phyloP scores from a whole-genome alignment of 1,140 invertebrate genomes.

The Rhynchophorus ferrugineus region DNA sequence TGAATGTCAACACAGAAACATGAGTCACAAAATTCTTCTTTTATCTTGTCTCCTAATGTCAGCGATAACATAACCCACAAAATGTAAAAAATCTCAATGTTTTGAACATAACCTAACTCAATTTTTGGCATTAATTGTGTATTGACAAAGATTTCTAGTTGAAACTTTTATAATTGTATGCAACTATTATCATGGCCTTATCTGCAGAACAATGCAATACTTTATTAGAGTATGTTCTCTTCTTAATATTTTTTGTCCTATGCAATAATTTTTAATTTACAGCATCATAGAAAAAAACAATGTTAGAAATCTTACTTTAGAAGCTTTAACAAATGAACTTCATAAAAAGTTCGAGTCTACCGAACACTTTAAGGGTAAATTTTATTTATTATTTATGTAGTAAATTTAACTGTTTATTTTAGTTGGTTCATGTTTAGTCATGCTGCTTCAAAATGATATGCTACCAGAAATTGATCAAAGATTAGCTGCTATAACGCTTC shows the following conservation, averaged over 20 bases:
- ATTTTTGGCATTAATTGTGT: background rate
- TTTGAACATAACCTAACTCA: background rate
- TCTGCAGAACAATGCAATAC: conserved; percentile 35
- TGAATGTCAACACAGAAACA: background rate
- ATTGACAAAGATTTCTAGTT: too few relatives aligned
- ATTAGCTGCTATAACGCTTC: conserved; percentile 56
- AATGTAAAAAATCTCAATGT: background rate
- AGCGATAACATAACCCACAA: background rate
- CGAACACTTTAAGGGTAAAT: conserved; percentile 64
- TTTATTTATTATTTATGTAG: conserved; percentile 15
- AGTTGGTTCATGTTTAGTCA: conserved; percentile 55
- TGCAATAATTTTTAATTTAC: conserved; percentile 12
- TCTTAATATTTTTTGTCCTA: background rate
- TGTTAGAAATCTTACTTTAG: conserved; percentile 54
- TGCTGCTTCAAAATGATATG: conserved; percentile 67
- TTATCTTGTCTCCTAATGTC: background rate
- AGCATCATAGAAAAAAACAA: conserved; percentile 58
- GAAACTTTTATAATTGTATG: too few relatives aligned
- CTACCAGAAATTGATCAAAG: conserved; percentile 58
- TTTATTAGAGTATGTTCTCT: conserved; percentile 32
- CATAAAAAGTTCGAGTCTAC: conserved; percentile 68
- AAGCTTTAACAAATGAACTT: conserved; percentile 56
- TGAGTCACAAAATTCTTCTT: background rate
- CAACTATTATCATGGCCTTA: conserved; percentile 38
- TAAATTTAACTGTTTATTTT: conserved; percentile 27